phyloP scores from a whole-genome alignment of 2,888 invertebrate genomes.

The Altica lythri region DNA sequence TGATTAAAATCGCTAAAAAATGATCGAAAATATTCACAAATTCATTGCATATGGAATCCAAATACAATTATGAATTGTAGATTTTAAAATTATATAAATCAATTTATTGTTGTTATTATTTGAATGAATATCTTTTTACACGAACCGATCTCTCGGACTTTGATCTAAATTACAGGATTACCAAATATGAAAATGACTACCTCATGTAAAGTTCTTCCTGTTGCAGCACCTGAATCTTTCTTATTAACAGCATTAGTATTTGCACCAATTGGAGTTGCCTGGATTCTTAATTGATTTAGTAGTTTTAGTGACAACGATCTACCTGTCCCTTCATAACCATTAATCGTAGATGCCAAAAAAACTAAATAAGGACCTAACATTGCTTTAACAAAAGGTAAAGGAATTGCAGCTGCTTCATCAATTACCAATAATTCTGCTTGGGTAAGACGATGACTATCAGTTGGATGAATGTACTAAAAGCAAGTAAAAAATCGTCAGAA shows the following conservation, averaged over 20 bases:
- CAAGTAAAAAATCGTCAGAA: constrained; percentile 35
- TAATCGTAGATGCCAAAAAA: constrained; percentile 95
- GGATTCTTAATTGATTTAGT: constrained; percentile 80
- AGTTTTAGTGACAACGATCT: constrained; percentile 93
- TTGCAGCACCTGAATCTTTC: constrained; percentile 56
- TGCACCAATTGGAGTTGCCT: constrained; percentile 62
- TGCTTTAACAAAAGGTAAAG: constrained; percentile 86
- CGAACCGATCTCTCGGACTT: no score
- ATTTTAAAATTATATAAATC: no score
- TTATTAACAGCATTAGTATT: constrained; percentile 58
- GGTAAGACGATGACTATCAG: constrained; percentile 83
- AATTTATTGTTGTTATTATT: no score
- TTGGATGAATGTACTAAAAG: constrained; percentile 89
- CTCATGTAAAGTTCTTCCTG: constrained; percentile 61
- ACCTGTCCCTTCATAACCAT: constrained; percentile 98
- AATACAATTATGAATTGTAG: no score
- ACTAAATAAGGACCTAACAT: constrained; percentile 90
- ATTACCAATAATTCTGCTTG: constrained; percentile 95
- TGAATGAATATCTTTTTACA: no score
- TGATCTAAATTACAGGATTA: no score
- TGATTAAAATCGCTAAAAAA: no score
- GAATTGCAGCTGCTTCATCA: constrained; percentile 99
- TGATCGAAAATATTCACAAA: no score
- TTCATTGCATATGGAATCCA: no score
- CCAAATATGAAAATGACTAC: no score